Percentiles rank a stretch among this genome's conserved stretches.
Conservation (phyloP, 2,113 vertebrate species). For the Lanius ludovicianus region DNA sequence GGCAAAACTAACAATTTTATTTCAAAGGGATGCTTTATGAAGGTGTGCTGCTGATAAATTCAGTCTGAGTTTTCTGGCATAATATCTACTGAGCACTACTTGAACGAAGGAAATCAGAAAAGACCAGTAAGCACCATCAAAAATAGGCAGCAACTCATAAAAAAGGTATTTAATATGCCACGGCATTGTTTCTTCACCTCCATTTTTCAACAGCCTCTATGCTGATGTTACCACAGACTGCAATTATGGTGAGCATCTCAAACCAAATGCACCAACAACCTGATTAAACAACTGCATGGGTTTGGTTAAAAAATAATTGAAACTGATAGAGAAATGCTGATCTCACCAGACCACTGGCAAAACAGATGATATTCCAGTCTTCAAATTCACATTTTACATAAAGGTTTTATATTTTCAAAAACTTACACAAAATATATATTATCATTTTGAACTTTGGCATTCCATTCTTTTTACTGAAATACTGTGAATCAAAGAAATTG, state of each 20-base stretch:
- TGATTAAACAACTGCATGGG: not conserved
- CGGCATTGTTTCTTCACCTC: not conserved
- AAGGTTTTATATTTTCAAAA: slow-evolving; percentile 12
- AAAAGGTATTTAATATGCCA: not conserved
- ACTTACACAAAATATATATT: not conserved
- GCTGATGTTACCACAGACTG: not conserved
- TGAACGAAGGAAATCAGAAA: not conserved
- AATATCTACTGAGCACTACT: not conserved
- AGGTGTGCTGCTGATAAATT: not conserved
- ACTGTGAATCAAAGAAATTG: not conserved
- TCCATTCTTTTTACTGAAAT: slow-evolving; percentile 8
- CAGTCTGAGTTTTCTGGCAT: not conserved
- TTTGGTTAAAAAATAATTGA: not conserved
- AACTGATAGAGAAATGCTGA: not conserved
- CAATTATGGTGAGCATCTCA: not conserved
- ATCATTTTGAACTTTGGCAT: not conserved
- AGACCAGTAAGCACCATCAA: not conserved
- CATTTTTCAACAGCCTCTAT: not conserved
- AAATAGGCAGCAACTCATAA: not conserved
- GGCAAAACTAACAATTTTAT: slow-evolving; percentile 35
- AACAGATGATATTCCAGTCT: not conserved
- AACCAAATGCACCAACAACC: not conserved
- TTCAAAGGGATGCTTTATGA: slow-evolving; percentile 16
- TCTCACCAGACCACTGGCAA: not conserved
- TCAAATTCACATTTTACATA: not conserved